Evolutionary conservation across 1,140 invertebrate species (phyloP), one percentile per base, ranked within the genome.

Genomic region (Tribolium castaneum): DNA sequence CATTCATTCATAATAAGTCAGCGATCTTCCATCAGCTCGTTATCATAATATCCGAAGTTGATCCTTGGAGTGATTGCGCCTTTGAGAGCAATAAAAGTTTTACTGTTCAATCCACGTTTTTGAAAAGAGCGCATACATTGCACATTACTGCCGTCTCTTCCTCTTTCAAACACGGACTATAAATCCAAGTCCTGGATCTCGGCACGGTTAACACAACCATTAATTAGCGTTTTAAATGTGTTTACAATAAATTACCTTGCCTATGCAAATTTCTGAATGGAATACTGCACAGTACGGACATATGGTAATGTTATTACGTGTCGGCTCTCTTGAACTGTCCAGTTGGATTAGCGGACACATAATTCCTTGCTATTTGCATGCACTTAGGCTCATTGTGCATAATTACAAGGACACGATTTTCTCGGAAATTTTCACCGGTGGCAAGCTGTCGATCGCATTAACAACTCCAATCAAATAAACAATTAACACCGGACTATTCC

Each of bases 351-450:
- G 25, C 59, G 50, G 66, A 77, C 70, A 70, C 75, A 77, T 71
- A 77, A 71, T 70, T 72, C 76, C 59, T 54, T 3, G 59, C 35
- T 77, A 77, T 77, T 77, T 77, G 76, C 76, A 77, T 77, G 51
- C 66, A 70, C 62, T 77, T 70, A 70, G 66, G 19, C 10, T 30
- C 49, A 45, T 25, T 45, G 39, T 71, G 66, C 66, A 71, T 77
- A 77, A 77, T 77, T 77, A 77, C 52, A 77, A 77, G 76, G 66
- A 77, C 76, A 56, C 76, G 22, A 51, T 70, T 56, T 77, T 77
- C 76, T 72, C 70, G 54, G 76, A 77, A 77, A 16, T 54, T 45
- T 39, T 49, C 49, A 35, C 39, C 74, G 56, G 39, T 66, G 56
- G 45, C 62, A 66, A 51, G 56, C 74, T 66, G 56, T 76, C 39